Conservation (phyloP, 2,797 vertebrate species). For the Coreius guichenoti region DNA sequence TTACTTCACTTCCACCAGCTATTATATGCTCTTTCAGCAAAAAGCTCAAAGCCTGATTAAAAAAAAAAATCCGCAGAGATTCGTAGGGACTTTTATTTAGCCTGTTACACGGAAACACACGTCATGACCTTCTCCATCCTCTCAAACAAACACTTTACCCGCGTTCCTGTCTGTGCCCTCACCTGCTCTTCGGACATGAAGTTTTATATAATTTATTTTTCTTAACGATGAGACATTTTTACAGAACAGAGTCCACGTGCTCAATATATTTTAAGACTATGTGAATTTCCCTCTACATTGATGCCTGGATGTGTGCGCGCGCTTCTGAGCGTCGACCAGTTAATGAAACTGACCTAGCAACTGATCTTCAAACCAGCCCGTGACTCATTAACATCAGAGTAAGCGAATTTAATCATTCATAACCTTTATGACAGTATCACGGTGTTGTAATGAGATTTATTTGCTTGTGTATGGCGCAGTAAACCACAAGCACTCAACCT, state of each 20-base stretch:
- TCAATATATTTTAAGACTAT: neutral
- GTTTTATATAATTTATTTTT: neutral
- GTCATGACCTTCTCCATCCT: slow-evolving; percentile 33
- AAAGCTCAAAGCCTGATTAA: neutral
- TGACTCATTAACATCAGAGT: neutral
- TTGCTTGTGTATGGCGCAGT: neutral
- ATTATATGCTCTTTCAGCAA: neutral
- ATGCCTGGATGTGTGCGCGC: neutral
- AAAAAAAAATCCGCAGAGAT: too few relatives aligned
- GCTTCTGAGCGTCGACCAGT: neutral
- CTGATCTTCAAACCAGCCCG: neutral
- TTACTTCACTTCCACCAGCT: neutral
- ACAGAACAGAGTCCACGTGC: neutral
- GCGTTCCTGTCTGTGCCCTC: neutral
- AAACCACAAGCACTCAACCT: neutral
- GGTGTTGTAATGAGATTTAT: neutral
- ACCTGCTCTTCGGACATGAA: neutral
- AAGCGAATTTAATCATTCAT: slow-evolving; percentile 3
- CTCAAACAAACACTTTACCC: slow-evolving; percentile 39
- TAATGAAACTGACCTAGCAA: neutral
- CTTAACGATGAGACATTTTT: neutral
- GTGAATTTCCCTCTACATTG: neutral
- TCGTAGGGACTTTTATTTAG: slow-evolving; percentile 32
- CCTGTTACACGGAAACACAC: slow-evolving; percentile 15
- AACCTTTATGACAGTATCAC: neutral